A percentile compares a stretch with the other conserved stretches of the same genome.
Conservation (phyloP, 2,797 vertebrate genomes). For the Lemur catta region DNA sequence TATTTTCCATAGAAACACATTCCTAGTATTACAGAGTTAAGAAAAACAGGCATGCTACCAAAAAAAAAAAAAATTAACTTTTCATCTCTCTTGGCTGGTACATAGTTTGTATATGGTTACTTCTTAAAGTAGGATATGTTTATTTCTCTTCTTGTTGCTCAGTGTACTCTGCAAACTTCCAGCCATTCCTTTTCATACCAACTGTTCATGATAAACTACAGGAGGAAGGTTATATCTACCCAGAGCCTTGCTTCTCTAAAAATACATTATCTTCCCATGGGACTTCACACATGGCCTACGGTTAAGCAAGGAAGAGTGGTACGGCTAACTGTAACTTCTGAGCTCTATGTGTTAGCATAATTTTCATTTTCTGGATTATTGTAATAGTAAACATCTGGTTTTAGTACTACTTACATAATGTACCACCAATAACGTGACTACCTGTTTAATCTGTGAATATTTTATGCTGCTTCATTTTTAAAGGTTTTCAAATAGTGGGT, state of each 20-base stretch:
- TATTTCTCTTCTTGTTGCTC: slow-evolving; percentile 1
- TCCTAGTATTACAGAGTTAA: background rate
- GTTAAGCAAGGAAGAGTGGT: background rate
- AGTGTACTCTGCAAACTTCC: background rate
- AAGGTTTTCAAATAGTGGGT: background rate
- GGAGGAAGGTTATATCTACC: slow-evolving; percentile 11
- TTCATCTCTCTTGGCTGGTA: background rate
- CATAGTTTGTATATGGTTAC: background rate
- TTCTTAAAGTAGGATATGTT: background rate
- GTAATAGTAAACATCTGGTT: background rate
- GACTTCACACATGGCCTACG: background rate
- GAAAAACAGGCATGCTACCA: slow-evolving; percentile 21
- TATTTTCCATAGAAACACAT: slow-evolving; percentile 18
- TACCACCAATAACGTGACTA: background rate
- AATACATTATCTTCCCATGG: background rate
- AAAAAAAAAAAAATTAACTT: background rate
- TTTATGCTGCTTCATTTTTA: background rate
- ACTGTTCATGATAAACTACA: background rate
- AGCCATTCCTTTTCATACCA: slow-evolving; percentile 50
- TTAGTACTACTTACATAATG: slow-evolving; percentile 10
- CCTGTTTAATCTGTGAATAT: background rate
- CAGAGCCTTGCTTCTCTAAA: slow-evolving; percentile 53
- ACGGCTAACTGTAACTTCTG: background rate
- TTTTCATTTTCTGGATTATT: background rate
- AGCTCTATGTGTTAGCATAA: background rate